phyloP scores from a whole-genome alignment of 2,113 vertebrate genomes.

The Hyaena hyaena region DNA sequence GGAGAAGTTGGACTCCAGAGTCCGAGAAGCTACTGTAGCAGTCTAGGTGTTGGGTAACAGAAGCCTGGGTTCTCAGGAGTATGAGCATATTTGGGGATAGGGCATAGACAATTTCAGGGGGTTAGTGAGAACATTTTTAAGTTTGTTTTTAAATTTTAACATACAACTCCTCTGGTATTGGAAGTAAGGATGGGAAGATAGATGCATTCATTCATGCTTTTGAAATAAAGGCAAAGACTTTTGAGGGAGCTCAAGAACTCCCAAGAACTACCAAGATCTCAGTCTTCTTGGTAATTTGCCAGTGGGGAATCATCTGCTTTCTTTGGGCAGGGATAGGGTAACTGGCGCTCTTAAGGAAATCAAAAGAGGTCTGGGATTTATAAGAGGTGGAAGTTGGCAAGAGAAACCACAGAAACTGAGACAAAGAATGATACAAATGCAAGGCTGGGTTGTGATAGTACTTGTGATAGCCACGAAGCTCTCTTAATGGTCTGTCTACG shows the following conservation, averaged over 20 bases:
- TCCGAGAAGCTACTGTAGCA: background rate
- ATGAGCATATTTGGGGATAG: background rate
- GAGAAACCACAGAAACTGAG: background rate
- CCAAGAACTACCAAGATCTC: background rate
- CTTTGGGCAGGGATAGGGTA: background rate
- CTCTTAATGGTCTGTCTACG: background rate
- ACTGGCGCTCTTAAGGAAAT: background rate
- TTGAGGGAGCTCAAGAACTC: background rate
- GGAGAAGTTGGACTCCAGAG: background rate
- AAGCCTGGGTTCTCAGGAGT: background rate
- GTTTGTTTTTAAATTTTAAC: background rate
- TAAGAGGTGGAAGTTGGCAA: background rate
- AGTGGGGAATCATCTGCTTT: background rate
- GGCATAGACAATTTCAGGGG: background rate
- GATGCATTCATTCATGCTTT: background rate
- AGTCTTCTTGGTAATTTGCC: background rate
- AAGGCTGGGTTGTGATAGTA: background rate
- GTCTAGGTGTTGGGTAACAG: background rate
- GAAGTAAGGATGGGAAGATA: conserved; percentile 24
- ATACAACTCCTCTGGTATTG: background rate
- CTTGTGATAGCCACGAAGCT: background rate
- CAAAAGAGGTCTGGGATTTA: background rate
- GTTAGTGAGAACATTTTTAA: background rate
- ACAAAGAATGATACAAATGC: background rate
- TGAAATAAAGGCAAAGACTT: background rate